Evolutionary conservation across 2,113 vertebrate genomes (phyloP), one percentile per base, ranked within the genome.

Genomic region (Canis aureus): DNA sequence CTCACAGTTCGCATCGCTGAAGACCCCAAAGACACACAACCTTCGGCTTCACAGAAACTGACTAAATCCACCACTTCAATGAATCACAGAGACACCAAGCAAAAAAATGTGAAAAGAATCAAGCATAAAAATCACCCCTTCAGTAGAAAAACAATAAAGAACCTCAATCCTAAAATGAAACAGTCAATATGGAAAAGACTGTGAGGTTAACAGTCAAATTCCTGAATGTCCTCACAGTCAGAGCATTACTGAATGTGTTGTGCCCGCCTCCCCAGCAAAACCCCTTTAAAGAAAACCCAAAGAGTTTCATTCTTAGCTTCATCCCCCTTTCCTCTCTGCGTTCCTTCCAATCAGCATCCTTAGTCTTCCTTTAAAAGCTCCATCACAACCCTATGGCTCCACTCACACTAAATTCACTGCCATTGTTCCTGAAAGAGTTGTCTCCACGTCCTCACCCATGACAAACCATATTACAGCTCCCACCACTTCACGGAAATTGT

Each of bases 121-220:
- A 78, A 81, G 22, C 29, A 82, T 19, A 78, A 94, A 62, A 9
- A 76, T 35, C 76, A 35, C 9, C 17, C 49, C 17, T 79, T 62
- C 53, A 87, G 66, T 25, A 81, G 43, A 81, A 73, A 89, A 95
- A 87, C 17, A 86, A 88, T 43, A 95, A 32, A 73, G 53, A 89
- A 35, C 85, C 51, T 62, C 43, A 78, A 78, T 51, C 74, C 29
- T 29, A 89, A 76, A 91, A 94, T 76, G 67, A 71, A 49, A 89
- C 0, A 49, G 38, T 71, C 55, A 35, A 49, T 6, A 12, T 53
- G 25, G 25, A 64, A 82, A 87, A 91, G 55, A 53, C 23, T 59
- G 23, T 86, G 84, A 81, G 78, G 25, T 92, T 71, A 62, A 62
- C 55, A 66, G 29, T 85, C 62, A 74, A 90, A 80, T 73, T 90